Evolutionary conservation across 2,888 invertebrate species (phyloP), one percentile per base, ranked within the genome.

Genomic region (Noctua pronuba): DNA sequence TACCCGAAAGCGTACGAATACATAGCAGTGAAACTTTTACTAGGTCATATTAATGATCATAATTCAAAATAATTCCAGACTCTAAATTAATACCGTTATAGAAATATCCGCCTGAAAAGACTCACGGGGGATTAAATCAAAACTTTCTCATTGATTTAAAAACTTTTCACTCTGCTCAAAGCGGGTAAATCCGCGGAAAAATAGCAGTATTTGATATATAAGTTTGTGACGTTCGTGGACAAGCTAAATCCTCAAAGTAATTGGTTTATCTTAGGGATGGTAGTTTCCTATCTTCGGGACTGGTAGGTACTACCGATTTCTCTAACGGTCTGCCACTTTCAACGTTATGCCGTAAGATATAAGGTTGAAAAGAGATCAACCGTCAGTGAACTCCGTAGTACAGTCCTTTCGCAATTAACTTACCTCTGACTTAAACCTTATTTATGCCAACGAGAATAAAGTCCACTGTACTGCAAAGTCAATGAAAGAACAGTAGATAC

Each of bases 121-220:
- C 35, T 49, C 68, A 68, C 46, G 21, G 18, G 7, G 60, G 69
- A 80, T 82, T 75, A 80, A 60, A 21, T 58, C n/a, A 7, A 77
- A 83, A 83, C 75, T 83, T 76, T 80, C n/a, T 64, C 65, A 73
- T 75, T 83, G 80, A 83, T 80, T 80, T 75, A 66, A 83, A 83
- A 83, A 73, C 70, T 83, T 79, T 52, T 66, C 52, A 62, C 24
- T 68, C 60, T 3, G 46, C 55, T 75, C 35, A 75, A 71, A 80
- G 73, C 46, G 60, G 24, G 41, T 5, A 67, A 73, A 78, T 62
- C 35, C n/a, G 38, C 49, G n/a, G 71, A 66, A 76, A 76, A 85
- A 77, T 64, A 69, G 55, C 67, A 55, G 66, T 77, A 71, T 83
- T 78, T 64, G 52, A 72, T 76, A 72, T 76, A 75, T 73, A 76